A percentile compares a stretch with the other conserved stretches of the same genome.
These are phyloP conservation scores for Zophobas atratus DNA, from an alignment of 1,140 invertebrate genomes.

Conservation along the genomic window DNA sequence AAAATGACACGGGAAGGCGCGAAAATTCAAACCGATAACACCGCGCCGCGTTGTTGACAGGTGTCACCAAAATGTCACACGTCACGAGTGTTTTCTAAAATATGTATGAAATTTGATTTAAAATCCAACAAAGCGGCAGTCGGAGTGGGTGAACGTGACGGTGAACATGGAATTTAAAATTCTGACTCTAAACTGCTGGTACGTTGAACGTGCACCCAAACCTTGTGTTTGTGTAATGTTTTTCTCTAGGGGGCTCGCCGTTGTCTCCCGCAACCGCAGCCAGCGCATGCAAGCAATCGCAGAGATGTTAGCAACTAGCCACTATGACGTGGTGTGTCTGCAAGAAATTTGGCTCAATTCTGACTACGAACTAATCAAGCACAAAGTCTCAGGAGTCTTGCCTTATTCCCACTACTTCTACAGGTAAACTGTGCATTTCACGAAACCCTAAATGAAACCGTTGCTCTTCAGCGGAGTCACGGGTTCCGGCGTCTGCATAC, in stretches of 20 bases:
- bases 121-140: background rate
- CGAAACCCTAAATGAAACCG: slow-evolving; percentile 43
- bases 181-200: slow-evolving; percentile 77
- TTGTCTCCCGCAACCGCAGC: slow-evolving; percentile 82
- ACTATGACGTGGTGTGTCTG: slow-evolving; percentile 91
- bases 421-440: slow-evolving; percentile 75
- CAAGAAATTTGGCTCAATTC: slow-evolving; percentile 92
- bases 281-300: slow-evolving; percentile 87
- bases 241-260: slow-evolving; percentile 83
- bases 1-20: too few relatives aligned
- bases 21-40: background rate
- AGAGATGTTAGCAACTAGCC: slow-evolving; percentile 76
- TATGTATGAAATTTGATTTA: slow-evolving; percentile 1
- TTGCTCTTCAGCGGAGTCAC: slow-evolving; percentile 83
- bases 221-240: too few relatives aligned
- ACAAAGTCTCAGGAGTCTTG: slow-evolving; percentile 74
- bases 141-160: background rate
- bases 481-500: slow-evolving; percentile 93
- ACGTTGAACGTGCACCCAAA: slow-evolving; percentile 54
- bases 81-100: slow-evolving; percentile 10
- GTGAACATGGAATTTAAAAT: slow-evolving; percentile 64
- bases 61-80: background rate
- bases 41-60: background rate
- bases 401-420: slow-evolving; percentile 95
- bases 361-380: slow-evolving; percentile 82